phyloP scores from a whole-genome alignment of 1,140 invertebrate genomes.

The Idris sp. region DNA sequence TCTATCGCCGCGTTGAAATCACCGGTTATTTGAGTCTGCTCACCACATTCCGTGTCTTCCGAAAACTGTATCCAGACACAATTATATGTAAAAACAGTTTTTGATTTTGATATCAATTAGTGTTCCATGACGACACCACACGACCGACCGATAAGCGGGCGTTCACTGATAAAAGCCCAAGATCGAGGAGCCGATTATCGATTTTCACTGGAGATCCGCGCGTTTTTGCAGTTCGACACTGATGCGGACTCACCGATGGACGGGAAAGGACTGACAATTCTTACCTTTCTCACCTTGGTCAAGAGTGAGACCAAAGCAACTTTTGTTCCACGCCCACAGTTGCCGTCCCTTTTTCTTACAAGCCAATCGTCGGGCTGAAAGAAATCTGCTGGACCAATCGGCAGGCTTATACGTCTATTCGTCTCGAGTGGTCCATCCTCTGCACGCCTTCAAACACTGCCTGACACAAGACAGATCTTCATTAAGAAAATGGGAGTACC shows the following conservation, averaged over 20 bases:
- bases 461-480: too few relatives aligned
- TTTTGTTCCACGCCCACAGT: slow-evolving; percentile 7
- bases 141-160: slow-evolving; percentile 8
- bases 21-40: slow-evolving; percentile 46
- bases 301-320: slow-evolving; percentile 7
- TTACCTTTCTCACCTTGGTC: slow-evolving; percentile 31
- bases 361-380: slow-evolving; percentile 1
- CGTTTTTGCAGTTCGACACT: slow-evolving; percentile 56
- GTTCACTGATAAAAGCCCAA: slow-evolving; percentile 12
- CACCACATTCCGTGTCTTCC: slow-evolving; percentile 46
- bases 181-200: neutral
- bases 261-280: slow-evolving; percentile 74
- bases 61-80: too few relatives aligned
- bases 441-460: too few relatives aligned
- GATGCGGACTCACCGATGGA: slow-evolving; percentile 76
- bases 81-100: too few relatives aligned
- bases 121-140: slow-evolving; percentile 38
- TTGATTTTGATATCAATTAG: too few relatives aligned
- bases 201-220: slow-evolving; percentile 39
- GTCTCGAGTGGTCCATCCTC: slow-evolving; percentile 1
- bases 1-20: slow-evolving; percentile 51
- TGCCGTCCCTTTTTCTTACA: slow-evolving; percentile 4
- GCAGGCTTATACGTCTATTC: slow-evolving; percentile 11
- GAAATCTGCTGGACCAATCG: slow-evolving; percentile 13
- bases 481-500: too few relatives aligned